Evolutionary conservation across 2,797 vertebrate species (phyloP).

Genomic region (Lagorchestes hirsutus): DNA sequence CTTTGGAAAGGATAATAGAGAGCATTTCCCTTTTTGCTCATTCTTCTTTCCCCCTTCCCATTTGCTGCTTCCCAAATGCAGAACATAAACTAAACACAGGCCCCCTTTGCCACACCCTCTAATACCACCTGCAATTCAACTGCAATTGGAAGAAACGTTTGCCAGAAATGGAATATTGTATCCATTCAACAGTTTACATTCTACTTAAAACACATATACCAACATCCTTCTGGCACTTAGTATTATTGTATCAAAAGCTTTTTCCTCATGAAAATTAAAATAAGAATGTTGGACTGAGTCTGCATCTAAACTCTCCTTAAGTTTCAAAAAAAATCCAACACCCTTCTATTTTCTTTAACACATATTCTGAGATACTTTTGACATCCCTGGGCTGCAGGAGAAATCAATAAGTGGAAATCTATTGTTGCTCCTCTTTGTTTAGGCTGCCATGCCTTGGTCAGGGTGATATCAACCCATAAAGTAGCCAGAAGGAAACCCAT

Average conservation of each 20-base stretch:
- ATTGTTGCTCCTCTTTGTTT: neutral
- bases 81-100: neutral
- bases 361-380: conserved; percentile 22
- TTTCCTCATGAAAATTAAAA: conserved; percentile 32
- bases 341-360: conserved; percentile 58
- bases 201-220: conserved; percentile 22
- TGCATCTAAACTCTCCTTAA: conserved; percentile 52
- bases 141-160: conserved; percentile 16
- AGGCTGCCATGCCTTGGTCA: neutral
- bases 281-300: conserved; percentile 39
- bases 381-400: neutral
- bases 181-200: neutral
- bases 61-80: neutral
- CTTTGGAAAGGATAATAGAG: neutral
- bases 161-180: neutral
- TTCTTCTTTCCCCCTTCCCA: neutral
- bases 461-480: neutral
- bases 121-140: neutral
- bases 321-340: neutral
- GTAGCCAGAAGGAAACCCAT: conserved; percentile 35
- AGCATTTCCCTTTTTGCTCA: neutral
- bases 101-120: neutral
- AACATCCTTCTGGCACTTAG: conserved; percentile 37
- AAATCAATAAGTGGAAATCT: conserved; percentile 14
- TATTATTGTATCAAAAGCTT: conserved; percentile 53